These are phyloP conservation scores for Phasianus colchicus DNA, from an alignment of 2,113 vertebrate species.

Conservation along the genomic window DNA sequence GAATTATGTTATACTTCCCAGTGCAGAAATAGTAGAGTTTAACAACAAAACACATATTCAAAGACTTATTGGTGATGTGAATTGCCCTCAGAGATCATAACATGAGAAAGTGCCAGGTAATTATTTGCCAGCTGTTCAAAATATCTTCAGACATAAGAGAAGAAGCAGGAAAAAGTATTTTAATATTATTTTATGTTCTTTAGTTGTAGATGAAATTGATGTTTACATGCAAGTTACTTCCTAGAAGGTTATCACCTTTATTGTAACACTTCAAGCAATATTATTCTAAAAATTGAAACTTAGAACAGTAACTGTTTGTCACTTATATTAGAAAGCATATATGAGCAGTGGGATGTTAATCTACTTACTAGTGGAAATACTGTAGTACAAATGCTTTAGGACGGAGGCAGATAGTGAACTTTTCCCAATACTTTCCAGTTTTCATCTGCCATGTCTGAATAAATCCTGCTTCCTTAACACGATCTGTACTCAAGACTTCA, in stretches of 20 bases:
- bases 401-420: background rate
- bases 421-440: background rate
- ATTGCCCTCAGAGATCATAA: background rate
- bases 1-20: background rate
- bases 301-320: background rate
- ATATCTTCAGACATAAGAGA: background rate
- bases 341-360: background rate
- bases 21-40: background rate
- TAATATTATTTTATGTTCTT: background rate
- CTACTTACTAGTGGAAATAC: background rate
- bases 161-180: background rate
- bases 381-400: background rate
- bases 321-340: background rate
- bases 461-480: slow-evolving; percentile 49
- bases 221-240: background rate
- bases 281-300: background rate
- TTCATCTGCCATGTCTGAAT: background rate
- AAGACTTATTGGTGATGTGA: background rate
- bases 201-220: background rate
- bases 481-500: slow-evolving; percentile 84
- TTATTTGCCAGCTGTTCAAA: background rate
- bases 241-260: background rate
- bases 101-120: background rate
- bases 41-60: background rate
- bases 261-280: background rate